Evolutionary conservation across 2,797 vertebrate genomes (phyloP).

Genomic region (Cuniculus paca): DNA sequence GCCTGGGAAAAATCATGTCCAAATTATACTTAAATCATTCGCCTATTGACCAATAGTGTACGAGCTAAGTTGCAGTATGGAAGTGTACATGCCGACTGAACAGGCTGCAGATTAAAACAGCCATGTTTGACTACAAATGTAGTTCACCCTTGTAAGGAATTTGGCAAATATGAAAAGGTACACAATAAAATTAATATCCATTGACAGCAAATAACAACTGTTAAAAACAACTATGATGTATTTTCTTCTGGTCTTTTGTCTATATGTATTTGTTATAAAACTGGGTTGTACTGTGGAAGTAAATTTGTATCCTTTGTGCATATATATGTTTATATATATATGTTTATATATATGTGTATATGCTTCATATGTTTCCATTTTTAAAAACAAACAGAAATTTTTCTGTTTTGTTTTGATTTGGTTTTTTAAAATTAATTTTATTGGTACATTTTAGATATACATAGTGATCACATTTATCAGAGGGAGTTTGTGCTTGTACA

Average conservation of each 20-base stretch:
- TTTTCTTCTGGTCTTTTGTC: background rate
- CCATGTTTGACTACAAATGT: background rate
- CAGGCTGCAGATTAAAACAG: background rate
- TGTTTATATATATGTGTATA: background rate
- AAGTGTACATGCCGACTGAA: background rate
- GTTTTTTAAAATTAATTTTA: background rate
- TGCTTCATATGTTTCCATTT: background rate
- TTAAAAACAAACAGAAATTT: background rate
- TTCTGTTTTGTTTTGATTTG: background rate
- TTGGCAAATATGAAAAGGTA: background rate
- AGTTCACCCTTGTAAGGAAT: background rate
- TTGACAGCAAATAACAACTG: constrained; percentile 24
- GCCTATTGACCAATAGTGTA: background rate
- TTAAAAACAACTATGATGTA: background rate
- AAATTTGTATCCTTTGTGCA: background rate
- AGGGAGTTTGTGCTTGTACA: background rate
- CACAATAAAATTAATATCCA: background rate
- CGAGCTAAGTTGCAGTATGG: background rate
- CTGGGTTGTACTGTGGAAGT: background rate
- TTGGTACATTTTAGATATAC: background rate
- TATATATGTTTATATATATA: too few species aligned
- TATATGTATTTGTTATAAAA: background rate
- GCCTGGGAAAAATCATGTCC: background rate
- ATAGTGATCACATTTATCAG: background rate
- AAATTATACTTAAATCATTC: background rate